Percentiles rank a stretch among this genome's conserved stretches.
phyloP scores from a whole-genome alignment of 2,113 vertebrate species.

The Aix galericulata region DNA sequence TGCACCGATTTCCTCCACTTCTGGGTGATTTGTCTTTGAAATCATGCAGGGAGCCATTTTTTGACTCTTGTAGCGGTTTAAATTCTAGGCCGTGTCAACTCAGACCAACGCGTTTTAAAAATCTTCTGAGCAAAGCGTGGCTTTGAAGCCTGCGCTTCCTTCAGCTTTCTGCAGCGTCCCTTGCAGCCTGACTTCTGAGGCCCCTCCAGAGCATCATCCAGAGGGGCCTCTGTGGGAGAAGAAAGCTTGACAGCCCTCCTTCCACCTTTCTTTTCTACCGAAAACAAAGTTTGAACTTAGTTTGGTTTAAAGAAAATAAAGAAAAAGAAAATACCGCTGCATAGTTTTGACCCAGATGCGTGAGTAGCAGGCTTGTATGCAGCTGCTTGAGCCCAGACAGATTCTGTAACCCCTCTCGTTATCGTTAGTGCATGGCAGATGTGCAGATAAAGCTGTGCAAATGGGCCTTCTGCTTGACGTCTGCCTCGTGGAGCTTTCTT shows the following conservation, averaged over 20 bases:
- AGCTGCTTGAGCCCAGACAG: background rate
- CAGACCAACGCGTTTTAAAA: background rate
- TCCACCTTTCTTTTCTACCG: background rate
- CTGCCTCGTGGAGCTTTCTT: background rate
- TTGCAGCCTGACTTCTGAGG: background rate
- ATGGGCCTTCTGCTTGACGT: background rate
- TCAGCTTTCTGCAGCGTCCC: fast-evolving
- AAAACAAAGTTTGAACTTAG: background rate
- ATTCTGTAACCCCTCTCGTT: background rate
- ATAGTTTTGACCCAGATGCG: background rate
- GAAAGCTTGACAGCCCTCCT: background rate
- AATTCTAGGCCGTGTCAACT: no score
- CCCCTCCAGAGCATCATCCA: background rate
- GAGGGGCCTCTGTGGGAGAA: background rate
- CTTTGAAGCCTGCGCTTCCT: background rate
- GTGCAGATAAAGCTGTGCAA: background rate
- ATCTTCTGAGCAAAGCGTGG: background rate
- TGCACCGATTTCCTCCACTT: background rate
- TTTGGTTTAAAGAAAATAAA: no score
- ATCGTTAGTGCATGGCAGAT: background rate
- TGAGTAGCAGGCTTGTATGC: background rate
- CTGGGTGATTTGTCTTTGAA: background rate
- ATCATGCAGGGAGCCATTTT: background rate
- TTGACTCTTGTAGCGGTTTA: background rate
- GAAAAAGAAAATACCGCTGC: background rate